Percentiles rank a stretch among this genome's conserved stretches.
Conservation (phyloP, 1,140 invertebrate genomes). For the Mactra quadrangularis region DNA sequence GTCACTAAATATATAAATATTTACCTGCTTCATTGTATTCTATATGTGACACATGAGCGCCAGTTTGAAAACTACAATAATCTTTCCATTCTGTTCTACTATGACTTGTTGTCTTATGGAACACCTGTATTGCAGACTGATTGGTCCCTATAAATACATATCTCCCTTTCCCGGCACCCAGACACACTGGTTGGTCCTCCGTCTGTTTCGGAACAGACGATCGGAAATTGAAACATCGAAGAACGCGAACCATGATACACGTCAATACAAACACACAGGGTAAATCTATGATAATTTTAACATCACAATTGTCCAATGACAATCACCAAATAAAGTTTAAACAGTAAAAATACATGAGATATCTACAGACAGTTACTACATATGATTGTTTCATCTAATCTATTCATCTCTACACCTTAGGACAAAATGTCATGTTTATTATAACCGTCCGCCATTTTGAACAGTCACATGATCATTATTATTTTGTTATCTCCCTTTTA, state of each 20-base stretch:
- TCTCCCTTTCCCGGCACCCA: slow-evolving; percentile 4
- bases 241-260: slow-evolving; percentile 53
- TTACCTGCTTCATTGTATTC: slow-evolving; percentile 55
- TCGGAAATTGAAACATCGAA: slow-evolving; percentile 47
- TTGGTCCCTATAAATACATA: slow-evolving; percentile 34
- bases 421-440: neutral
- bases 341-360: no score
- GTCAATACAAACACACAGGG: no score
- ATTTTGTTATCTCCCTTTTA: neutral
- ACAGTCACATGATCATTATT: slow-evolving; percentile 38
- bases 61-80: slow-evolving; percentile 54
- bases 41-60: slow-evolving; percentile 38
- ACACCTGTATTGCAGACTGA: slow-evolving; percentile 18
- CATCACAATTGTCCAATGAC: no score
- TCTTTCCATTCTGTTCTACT: neutral
- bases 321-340: no score
- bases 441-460: slow-evolving; percentile 45
- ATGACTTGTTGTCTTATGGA: neutral
- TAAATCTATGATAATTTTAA: no score
- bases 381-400: no score
- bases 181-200: slow-evolving; percentile 25
- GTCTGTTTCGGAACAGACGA: slow-evolving; percentile 15
- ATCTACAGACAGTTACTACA: no score
- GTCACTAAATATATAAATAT: no score
- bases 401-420: no score